Evolutionary conservation across 2,888 invertebrate species (phyloP).

Genomic region (Caenorhabditis sulstoni): DNA sequence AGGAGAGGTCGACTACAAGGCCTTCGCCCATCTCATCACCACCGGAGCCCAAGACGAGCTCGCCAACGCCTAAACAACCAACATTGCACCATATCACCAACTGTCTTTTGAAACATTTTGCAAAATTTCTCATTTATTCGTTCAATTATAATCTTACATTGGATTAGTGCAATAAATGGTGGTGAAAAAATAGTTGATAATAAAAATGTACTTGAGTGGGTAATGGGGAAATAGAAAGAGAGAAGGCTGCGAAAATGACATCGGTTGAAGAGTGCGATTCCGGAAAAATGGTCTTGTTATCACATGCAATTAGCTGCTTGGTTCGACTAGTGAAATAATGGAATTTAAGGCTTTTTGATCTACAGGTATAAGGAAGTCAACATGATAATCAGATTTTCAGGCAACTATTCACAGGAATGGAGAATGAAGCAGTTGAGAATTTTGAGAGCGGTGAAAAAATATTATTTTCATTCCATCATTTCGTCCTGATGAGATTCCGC

Average conservation of each 20-base stretch:
- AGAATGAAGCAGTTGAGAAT: not conserved
- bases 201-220: not conserved
- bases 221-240: too few relatives aligned
- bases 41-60: conserved; percentile 82
- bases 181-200: conserved; percentile 51
- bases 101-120: conserved; percentile 31
- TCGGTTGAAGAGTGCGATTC: not conserved
- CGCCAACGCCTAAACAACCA: conserved; percentile 69
- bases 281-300: conserved; percentile 3
- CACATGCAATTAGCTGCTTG: not conserved
- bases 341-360: too few relatives aligned
- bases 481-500: conserved; percentile 14
- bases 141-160: conserved; percentile 59
- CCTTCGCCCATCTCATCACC: conserved; percentile 83
- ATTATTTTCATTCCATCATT: conserved; percentile 57
- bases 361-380: too few relatives aligned
- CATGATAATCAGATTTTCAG: too few relatives aligned
- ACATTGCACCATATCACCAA: conserved; percentile 44
- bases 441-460: too few relatives aligned
- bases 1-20: conserved; percentile 83
- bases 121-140: conserved; percentile 53
- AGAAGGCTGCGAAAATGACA: too few relatives aligned
- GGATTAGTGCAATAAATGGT: conserved; percentile 67
- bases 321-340: too few relatives aligned
- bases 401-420: not conserved